These are phyloP conservation scores for Pissodes strobi DNA, from an alignment of 1,140 invertebrate genomes.

Conservation along the genomic window DNA sequence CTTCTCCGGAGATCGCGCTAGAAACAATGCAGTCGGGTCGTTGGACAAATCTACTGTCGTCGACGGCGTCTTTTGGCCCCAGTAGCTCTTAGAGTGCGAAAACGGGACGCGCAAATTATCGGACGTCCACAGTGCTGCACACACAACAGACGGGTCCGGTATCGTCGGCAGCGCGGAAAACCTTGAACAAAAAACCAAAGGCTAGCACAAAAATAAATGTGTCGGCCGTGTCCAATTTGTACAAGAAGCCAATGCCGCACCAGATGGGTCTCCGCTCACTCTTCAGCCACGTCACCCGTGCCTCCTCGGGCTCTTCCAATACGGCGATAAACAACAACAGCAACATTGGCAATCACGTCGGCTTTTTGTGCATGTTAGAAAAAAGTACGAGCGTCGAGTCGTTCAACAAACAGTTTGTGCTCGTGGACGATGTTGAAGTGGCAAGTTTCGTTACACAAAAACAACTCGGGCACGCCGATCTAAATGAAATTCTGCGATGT, in stretches of 20 bases:
- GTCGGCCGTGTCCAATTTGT: neutral
- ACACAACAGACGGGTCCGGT: too few relatives aligned
- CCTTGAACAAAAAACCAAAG: too few relatives aligned
- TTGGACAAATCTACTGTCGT: too few relatives aligned
- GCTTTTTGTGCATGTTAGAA: constrained; percentile 1
- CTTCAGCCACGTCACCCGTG: neutral
- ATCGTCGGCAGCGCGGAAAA: too few relatives aligned
- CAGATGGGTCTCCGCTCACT: too few relatives aligned
- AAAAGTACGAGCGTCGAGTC: constrained; percentile 2
- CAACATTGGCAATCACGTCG: neutral
- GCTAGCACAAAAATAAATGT: neutral
- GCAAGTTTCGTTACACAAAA: constrained; percentile 3
- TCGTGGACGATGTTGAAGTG: neutral
- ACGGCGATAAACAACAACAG: neutral
- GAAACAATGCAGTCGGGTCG: neutral
- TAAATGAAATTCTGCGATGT: neutral
- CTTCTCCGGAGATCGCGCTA: neutral
- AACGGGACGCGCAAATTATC: too few relatives aligned
- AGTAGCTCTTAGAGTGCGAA: too few relatives aligned
- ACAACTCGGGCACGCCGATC: neutral
- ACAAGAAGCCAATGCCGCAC: too few relatives aligned
- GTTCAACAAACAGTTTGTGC: constrained; percentile 1
- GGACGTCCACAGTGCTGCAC: too few relatives aligned
- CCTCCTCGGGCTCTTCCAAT: neutral
- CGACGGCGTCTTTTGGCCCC: too few relatives aligned